Conservation (phyloP, 2,888 invertebrate species). For the Brenthis hecate region DNA sequence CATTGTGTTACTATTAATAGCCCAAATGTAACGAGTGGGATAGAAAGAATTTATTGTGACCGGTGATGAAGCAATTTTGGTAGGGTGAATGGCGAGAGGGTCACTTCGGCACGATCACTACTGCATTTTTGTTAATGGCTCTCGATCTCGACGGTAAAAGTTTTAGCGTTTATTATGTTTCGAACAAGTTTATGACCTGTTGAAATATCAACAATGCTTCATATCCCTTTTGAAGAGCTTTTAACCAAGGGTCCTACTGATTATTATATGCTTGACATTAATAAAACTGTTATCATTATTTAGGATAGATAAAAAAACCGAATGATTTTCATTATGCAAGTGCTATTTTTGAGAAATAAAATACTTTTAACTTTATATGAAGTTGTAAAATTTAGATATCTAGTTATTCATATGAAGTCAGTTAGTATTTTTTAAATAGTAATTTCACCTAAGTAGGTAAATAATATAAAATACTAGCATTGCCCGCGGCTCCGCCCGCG, state of each 20-base stretch:
- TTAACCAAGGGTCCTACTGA: conserved; percentile 23
- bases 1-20: conserved; percentile 41
- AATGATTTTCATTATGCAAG: neutral
- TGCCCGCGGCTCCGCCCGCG: no score
- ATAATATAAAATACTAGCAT: neutral
- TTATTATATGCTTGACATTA: conserved; percentile 25
- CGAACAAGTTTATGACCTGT: conserved; percentile 35
- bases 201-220: conserved; percentile 38
- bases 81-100: conserved; percentile 46
- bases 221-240: conserved; percentile 33
- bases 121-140: conserved; percentile 70
- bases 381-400: no score
- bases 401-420: no score
- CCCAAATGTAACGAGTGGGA: conserved; percentile 44
- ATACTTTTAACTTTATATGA: no score
- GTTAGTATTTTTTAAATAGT: no score
- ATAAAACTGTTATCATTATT: conserved; percentile 4
- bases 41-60: conserved; percentile 42
- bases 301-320: neutral
- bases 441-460: neutral
- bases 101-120: conserved; percentile 65
- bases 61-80: conserved; percentile 51
- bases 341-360: neutral
- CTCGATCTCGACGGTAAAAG: conserved; percentile 47
- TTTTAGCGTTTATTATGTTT: conserved; percentile 39